Conservation (phyloP, 92 coral and sea anemone species). For the Anthopleura xanthogrammica region DNA sequence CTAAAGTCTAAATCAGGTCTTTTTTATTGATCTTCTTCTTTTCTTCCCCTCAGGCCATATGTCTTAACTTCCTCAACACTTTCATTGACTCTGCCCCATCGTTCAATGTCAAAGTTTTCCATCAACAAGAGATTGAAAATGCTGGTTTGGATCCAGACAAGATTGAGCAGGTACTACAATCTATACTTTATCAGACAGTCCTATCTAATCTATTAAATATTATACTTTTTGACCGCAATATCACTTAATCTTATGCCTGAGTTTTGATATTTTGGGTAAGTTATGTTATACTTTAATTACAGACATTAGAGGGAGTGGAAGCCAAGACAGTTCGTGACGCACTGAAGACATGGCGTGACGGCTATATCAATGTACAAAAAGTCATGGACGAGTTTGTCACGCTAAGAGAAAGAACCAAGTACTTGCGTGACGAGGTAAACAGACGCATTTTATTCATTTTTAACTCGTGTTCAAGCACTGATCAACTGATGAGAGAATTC, state of each 20-base stretch:
- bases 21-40: background rate
- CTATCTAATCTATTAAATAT: too few relatives aligned
- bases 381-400: slow-evolving; percentile 92
- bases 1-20: too few relatives aligned
- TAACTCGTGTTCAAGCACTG: too few relatives aligned
- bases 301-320: slow-evolving; percentile 90
- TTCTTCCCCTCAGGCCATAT: slow-evolving; percentile 60
- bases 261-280: background rate
- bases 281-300: background rate
- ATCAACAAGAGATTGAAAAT: slow-evolving; percentile 89
- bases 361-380: slow-evolving; percentile 81
- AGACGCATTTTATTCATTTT: background rate
- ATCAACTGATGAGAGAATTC: too few relatives aligned
- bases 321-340: slow-evolving; percentile 86
- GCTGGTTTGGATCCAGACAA: slow-evolving; percentile 91
- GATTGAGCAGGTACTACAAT: slow-evolving; percentile 68
- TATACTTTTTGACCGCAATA: too few relatives aligned
- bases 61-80: slow-evolving; percentile 80
- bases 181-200: background rate
- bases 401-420: slow-evolving; percentile 85
- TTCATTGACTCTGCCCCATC: slow-evolving; percentile 75
- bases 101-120: slow-evolving; percentile 83
- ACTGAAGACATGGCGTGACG: slow-evolving; percentile 78
- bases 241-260: too few relatives aligned
- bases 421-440: slow-evolving; percentile 89